Conservation (phyloP, 2,888 invertebrate species). For the Machimus rusticus region DNA sequence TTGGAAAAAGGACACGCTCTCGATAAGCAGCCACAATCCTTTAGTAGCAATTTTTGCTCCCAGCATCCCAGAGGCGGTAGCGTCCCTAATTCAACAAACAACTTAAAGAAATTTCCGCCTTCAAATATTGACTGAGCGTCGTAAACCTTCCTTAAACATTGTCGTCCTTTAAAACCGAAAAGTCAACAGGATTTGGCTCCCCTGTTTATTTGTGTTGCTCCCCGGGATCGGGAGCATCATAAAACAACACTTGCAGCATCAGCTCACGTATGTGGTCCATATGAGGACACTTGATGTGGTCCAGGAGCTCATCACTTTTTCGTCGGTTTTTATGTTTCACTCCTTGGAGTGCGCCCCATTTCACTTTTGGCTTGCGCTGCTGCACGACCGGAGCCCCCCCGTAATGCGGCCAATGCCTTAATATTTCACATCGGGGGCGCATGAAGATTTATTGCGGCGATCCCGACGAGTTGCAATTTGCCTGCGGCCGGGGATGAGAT, state of each 20-base stretch:
- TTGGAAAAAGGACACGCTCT: neutral
- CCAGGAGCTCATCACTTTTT: neutral
- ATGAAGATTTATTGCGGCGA: neutral
- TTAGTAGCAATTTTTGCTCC: neutral
- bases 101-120: neutral
- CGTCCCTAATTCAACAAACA: neutral
- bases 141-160: neutral
- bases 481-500: neutral
- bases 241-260: neutral
- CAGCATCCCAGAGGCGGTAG: neutral
- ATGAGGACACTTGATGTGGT: neutral
- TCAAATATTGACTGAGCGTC: neutral
- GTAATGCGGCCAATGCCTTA: neutral
- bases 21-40: neutral
- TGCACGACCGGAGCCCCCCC: neutral
- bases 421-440: neutral
- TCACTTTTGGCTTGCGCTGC: neutral
- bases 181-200: neutral
- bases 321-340: neutral
- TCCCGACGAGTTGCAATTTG: neutral
- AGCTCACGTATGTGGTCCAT: neutral
- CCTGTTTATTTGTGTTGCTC: neutral
- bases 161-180: neutral
- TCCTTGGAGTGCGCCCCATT: neutral
- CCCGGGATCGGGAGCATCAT: neutral